Base-by-base conservation (phyloP, 1,140 invertebrate species). In the Melitaea cinxia region DNA sequence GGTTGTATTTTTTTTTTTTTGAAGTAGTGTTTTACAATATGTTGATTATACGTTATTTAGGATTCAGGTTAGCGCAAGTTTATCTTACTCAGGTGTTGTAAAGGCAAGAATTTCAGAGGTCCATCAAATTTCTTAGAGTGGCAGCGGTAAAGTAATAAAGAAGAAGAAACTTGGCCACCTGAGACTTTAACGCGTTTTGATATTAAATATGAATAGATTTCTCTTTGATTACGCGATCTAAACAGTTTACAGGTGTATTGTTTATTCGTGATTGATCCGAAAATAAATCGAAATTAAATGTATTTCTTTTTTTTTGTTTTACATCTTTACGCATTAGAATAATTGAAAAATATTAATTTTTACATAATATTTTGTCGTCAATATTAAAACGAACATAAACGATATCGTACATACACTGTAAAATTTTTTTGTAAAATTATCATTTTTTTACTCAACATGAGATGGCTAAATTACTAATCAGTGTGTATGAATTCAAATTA, bases 81-180 rank as follows among this genome's bases (percentile, higher is more conserved):
- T 42, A 42, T 42, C 52, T 49, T 56, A 37, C 42, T 30, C 52
- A 63, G 61, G 61, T 56, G 61, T 56, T 33, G 12, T 23, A 45
- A 55, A 55, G 15, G 39, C 21, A 26, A 23, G 61, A 56, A 55
- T 55, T 63, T 55, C 39, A 49, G n/a, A 45, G 26, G 47, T 53
- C 49, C 55, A 53, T 65, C 55, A 66, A 66, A 66, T 66, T 66
- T 59, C 28, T 45, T 54, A 55, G 52, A 54, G 50, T 66, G 33
- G 37, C 37, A 0, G 17, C 37, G 2, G 35, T 54, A 42, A 53
- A 65, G 47, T 58, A 53, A 65, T 58, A 58, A 65, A 65, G 47
- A 65, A 65, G 55, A 59, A 47, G 33, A 42, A 65, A 52, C 49
- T 52, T 24, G 23, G 63, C 63, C 63, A 65, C 55, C 62, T 65